phyloP scores from a whole-genome alignment of 2,797 vertebrate genomes.

The Alauda arvensis region DNA sequence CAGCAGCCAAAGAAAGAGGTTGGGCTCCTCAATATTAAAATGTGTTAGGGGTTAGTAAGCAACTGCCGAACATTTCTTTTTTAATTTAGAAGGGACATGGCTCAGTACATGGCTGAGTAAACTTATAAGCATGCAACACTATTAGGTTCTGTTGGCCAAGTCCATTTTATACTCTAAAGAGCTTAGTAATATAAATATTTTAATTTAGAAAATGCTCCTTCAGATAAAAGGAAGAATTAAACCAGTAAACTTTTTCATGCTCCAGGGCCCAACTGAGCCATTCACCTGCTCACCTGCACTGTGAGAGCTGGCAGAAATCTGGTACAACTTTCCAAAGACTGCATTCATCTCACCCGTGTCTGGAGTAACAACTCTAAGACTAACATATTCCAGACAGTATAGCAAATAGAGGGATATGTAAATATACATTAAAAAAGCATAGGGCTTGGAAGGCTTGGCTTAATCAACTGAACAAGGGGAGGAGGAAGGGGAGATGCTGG shows the following conservation, averaged over 20 bases:
- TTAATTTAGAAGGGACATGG: not conserved
- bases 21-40: slow-evolving; percentile 22
- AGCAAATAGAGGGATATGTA: not conserved
- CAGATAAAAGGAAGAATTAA: not conserved
- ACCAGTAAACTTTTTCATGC: not conserved
- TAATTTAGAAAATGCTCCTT: slow-evolving; percentile 6
- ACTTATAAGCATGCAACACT: not conserved
- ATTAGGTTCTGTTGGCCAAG: not conserved
- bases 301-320: not conserved
- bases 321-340: not conserved
- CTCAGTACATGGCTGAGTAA: not conserved
- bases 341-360: not conserved
- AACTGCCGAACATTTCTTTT: not conserved
- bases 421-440: not conserved
- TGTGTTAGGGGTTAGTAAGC: not conserved
- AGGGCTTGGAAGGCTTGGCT: not conserved
- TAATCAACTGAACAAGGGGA: not conserved
- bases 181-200: not conserved
- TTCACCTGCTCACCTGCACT: not conserved
- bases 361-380: not conserved
- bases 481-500: not conserved
- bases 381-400: not conserved
- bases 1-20: slow-evolving; percentile 37
- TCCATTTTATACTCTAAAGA: not conserved
- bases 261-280: not conserved